These are phyloP conservation scores for Urophycis tenuis DNA, from an alignment of 2,797 vertebrate genomes.

Conservation along the genomic window DNA sequence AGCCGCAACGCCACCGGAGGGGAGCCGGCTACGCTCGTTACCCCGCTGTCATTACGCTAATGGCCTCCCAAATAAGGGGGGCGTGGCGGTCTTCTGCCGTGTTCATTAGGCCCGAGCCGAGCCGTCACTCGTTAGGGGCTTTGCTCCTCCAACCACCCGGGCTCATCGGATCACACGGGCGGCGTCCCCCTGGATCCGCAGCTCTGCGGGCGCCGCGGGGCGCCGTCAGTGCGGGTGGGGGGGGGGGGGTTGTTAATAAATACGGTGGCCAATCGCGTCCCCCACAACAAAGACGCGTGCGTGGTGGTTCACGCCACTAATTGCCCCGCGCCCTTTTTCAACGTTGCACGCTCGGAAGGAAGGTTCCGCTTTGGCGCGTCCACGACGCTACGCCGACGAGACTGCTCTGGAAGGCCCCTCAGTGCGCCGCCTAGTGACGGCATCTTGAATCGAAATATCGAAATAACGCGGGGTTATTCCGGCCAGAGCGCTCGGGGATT, in stretches of 20 bases:
- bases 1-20: constrained; percentile 23
- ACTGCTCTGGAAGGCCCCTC: background rate
- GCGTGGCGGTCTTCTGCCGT: constrained; percentile 38
- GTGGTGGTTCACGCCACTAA: background rate
- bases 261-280: constrained; percentile 35
- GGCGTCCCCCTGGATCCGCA: constrained; percentile 22
- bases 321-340: background rate
- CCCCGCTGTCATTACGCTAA: constrained; percentile 45
- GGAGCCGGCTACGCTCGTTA: constrained; percentile 5
- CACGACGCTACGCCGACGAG: too few species aligned
- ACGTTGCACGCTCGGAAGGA: background rate
- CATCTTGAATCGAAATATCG: background rate
- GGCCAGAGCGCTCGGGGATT: background rate
- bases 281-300: too few species aligned
- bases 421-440: background rate
- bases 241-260: too few species aligned
- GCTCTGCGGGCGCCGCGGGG: too few species aligned
- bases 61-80: constrained; percentile 36
- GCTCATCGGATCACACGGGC: constrained; percentile 45
- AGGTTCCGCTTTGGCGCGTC: background rate
- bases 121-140: constrained; percentile 54
- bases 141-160: constrained; percentile 29
- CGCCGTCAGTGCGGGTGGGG: too few species aligned
- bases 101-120: constrained; percentile 27
- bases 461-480: background rate